These are phyloP conservation scores for Chaetops frenatus DNA, from an alignment of 2,113 vertebrate species.

Conservation along the genomic window DNA sequence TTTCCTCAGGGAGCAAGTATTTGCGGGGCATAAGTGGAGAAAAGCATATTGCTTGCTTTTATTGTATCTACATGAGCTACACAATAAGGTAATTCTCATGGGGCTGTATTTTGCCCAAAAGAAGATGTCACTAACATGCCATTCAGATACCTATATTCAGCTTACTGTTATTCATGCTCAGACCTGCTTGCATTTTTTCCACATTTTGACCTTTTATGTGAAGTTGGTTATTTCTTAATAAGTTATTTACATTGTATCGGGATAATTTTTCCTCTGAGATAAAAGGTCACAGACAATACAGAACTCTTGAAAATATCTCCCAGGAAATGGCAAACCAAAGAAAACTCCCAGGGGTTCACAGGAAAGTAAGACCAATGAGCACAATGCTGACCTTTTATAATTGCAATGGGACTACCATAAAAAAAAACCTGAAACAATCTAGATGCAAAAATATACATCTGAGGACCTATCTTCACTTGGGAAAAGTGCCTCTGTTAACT, in stretches of 20 bases:
- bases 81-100: not conserved
- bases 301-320: not conserved
- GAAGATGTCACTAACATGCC: not conserved
- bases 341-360: not conserved
- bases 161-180: not conserved
- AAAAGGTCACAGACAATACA: not conserved
- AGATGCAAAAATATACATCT: not conserved
- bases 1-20: not conserved
- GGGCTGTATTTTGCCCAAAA: not conserved
- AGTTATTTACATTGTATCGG: not conserved
- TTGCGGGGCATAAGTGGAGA: not conserved
- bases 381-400: not conserved
- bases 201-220: conserved; percentile 17
- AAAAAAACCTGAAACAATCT: not conserved
- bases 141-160: not conserved
- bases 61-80: not conserved
- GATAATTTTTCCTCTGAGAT: not conserved
- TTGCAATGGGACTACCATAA: not conserved
- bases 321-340: not conserved
- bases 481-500: not conserved
- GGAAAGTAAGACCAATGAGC: not conserved
- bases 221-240: conserved; percentile 13
- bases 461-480: not conserved
- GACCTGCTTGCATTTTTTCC: not conserved
- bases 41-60: not conserved